These are phyloP conservation scores for Chionoecetes opilio DNA, from an alignment of 1,140 invertebrate genomes.

Conservation along the genomic window DNA sequence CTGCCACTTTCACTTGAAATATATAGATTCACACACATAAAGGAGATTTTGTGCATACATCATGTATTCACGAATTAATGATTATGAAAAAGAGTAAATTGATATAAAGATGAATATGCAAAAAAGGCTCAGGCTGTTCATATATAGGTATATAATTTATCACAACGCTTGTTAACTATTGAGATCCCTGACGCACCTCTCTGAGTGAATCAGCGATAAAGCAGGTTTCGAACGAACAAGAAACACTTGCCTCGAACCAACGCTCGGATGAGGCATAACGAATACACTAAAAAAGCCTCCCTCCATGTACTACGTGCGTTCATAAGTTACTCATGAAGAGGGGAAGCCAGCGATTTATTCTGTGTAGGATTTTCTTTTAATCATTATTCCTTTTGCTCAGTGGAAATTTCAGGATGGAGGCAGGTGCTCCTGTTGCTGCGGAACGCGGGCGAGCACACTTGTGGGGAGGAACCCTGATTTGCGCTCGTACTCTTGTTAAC, in stretches of 20 bases:
- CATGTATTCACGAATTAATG: too few species aligned
- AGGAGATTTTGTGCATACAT: too few species aligned
- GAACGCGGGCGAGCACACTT: conserved; percentile 2
- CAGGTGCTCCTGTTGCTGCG: conserved; percentile 36
- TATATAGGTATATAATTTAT: too few species aligned
- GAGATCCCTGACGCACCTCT: neutral
- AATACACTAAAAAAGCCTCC: neutral
- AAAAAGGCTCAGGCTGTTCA: too few species aligned
- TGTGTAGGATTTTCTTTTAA: conserved; percentile 3
- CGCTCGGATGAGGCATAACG: neutral
- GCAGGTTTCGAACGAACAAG: neutral
- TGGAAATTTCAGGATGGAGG: neutral
- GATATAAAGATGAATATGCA: too few species aligned
- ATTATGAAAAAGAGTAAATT: too few species aligned
- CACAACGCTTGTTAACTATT: too few species aligned
- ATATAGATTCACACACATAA: too few species aligned
- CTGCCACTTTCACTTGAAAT: neutral
- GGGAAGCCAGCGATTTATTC: neutral
- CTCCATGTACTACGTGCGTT: too few species aligned
- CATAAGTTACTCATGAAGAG: conserved; percentile 29
- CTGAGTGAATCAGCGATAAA: neutral
- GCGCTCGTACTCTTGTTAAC: conserved; percentile 58
- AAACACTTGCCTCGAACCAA: neutral
- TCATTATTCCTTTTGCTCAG: neutral
- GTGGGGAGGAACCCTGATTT: conserved; percentile 40